phyloP scores from a whole-genome alignment of 1,140 invertebrate genomes.

The Drosophila biarmipes region DNA sequence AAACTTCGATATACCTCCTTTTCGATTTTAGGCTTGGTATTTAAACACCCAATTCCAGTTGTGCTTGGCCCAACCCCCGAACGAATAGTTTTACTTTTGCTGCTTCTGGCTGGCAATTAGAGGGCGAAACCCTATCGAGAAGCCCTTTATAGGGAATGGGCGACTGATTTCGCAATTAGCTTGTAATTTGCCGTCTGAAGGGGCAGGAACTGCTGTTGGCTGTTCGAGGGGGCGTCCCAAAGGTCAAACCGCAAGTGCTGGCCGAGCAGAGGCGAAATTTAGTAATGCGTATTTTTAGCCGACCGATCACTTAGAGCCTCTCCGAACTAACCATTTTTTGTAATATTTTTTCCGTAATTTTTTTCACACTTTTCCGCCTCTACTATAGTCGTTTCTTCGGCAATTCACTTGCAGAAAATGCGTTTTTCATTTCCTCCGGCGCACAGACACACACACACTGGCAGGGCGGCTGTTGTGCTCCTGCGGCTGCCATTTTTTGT shows the following conservation, averaged over 20 bases:
- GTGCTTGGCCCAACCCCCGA: not conserved
- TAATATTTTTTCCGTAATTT: slow-evolving; percentile 13
- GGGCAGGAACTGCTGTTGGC: not conserved
- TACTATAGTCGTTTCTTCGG: not conserved
- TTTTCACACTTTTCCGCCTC: slow-evolving; percentile 9
- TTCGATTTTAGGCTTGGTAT: too few species aligned
- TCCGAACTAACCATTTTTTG: slow-evolving; percentile 10
- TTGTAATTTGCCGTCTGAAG: slow-evolving; percentile 25
- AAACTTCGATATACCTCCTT: too few species aligned
- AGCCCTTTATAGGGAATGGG: slow-evolving; percentile 41
- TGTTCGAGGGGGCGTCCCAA: slow-evolving; percentile 24
- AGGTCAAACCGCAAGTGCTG: slow-evolving; percentile 41
- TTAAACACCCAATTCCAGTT: too few species aligned
- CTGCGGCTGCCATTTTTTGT: slow-evolving; percentile 49
- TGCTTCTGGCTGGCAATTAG: slow-evolving; percentile 55
- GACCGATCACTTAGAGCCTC: slow-evolving; percentile 12
- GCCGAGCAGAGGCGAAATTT: slow-evolving; percentile 22
- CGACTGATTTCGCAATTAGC: slow-evolving; percentile 35
- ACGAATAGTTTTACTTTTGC: slow-evolving; percentile 4
- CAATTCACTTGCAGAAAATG: slow-evolving; percentile 18
- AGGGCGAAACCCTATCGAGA: slow-evolving; percentile 63
- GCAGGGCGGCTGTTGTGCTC: slow-evolving; percentile 14
- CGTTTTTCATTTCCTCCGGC: slow-evolving; percentile 16
- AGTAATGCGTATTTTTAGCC: slow-evolving; percentile 48
- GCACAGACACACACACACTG: slow-evolving; percentile 7